These are phyloP conservation scores for Lophochroa leadbeateri DNA, from an alignment of 2,113 vertebrate species.

Conservation along the genomic window DNA sequence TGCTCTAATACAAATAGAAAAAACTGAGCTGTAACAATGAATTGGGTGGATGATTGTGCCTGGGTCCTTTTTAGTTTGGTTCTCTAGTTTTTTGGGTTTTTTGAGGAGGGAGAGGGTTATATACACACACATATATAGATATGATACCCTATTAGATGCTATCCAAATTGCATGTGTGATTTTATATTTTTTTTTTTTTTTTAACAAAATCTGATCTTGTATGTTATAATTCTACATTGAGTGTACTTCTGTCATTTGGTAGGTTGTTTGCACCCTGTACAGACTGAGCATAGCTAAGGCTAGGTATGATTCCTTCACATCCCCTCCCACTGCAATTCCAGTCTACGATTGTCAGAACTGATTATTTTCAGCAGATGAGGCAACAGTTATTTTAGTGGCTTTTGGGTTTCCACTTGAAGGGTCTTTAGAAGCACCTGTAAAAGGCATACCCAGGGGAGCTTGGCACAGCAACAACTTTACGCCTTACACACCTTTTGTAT, in stretches of 20 bases:
- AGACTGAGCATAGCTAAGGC: background rate
- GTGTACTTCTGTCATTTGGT: background rate
- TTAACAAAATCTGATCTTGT: background rate
- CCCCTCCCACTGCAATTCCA: background rate
- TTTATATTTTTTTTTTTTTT: background rate
- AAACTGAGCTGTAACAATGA: background rate
- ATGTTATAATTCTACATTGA: background rate
- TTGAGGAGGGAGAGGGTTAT: background rate
- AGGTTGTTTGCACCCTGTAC: background rate
- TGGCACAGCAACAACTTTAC: too few species aligned
- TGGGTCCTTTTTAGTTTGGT: background rate
- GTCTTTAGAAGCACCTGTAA: too few species aligned
- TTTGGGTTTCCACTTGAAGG: too few species aligned
- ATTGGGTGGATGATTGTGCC: background rate
- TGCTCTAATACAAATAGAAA: background rate
- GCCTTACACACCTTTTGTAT: too few species aligned
- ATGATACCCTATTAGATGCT: background rate
- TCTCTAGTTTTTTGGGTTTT: background rate
- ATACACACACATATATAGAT: background rate
- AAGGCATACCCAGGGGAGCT: too few species aligned
- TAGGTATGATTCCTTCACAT: slow-evolving; percentile 36
- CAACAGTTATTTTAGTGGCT: slow-evolving; percentile 51
- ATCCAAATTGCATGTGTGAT: background rate
- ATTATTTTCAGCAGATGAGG: slow-evolving; percentile 49
- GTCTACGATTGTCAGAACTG: slow-evolving; percentile 35